Evolutionary conservation across 2,797 vertebrate genomes (phyloP).

Genomic region (Lacerta bilineata): DNA sequence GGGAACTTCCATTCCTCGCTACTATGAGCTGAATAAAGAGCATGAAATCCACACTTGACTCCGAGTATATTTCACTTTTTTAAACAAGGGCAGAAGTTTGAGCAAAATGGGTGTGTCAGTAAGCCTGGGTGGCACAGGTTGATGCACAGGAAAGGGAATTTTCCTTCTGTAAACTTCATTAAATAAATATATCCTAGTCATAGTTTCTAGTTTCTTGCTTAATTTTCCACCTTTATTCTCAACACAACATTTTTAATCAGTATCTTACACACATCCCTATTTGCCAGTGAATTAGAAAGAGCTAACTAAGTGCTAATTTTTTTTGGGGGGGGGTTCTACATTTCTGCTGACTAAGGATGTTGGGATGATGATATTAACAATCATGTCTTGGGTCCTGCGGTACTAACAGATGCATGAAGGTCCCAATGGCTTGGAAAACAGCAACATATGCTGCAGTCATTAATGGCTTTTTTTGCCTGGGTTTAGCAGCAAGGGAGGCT

Average conservation of each 20-base stretch:
- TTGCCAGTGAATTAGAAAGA: constrained; percentile 20
- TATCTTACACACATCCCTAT: neutral
- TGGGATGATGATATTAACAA: constrained; percentile 24
- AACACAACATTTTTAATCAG: neutral
- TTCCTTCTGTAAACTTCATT: too few relatives aligned
- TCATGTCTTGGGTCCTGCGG: constrained; percentile 50
- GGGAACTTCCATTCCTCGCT: too few relatives aligned
- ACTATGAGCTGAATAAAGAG: too few relatives aligned
- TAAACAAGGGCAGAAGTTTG: too few relatives aligned
- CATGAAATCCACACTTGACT: too few relatives aligned
- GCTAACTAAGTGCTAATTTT: neutral
- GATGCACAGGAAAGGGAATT: too few relatives aligned
- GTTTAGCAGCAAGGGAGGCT: constrained; percentile 66
- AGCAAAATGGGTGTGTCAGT: too few relatives aligned
- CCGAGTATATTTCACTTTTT: too few relatives aligned
- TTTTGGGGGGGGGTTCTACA: neutral
- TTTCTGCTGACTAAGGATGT: constrained; percentile 40
- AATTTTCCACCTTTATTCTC: constrained; percentile 19
- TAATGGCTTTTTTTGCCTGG: constrained; percentile 66
- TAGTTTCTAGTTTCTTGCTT: neutral
- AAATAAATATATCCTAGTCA: too few relatives aligned
- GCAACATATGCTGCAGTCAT: constrained; percentile 73
- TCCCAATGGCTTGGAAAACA: constrained; percentile 67
- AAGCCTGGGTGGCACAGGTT: too few relatives aligned
- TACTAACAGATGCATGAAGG: constrained; percentile 65